Percentiles rank a stretch among this genome's conserved stretches.
These are phyloP conservation scores for Hydropotes inermis DNA, from an alignment of 2,113 vertebrate species.

Conservation along the genomic window DNA sequence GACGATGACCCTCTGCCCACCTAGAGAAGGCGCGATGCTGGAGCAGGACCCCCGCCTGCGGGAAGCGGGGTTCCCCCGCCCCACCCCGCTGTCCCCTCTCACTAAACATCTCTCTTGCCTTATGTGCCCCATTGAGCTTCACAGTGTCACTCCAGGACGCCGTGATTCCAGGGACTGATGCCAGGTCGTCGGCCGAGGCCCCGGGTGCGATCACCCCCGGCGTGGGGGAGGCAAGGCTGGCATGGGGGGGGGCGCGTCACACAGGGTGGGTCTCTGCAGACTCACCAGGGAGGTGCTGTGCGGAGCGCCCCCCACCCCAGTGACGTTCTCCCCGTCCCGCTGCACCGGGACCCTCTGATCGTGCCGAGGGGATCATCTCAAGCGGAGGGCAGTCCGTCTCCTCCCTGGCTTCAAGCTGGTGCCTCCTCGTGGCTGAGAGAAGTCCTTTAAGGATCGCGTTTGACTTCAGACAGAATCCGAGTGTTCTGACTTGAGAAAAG, in stretches of 20 bases:
- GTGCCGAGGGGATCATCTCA: constrained; percentile 5
- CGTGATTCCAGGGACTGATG: constrained; percentile 68
- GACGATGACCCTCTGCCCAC: constrained; percentile 97
- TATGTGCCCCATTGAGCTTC: constrained; percentile 78
- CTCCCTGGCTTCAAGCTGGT: neutral
- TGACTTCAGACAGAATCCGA: constrained; percentile 30
- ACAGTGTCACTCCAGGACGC: constrained; percentile 54
- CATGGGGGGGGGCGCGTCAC: neutral
- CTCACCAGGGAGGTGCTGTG: neutral
- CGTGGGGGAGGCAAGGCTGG: constrained; percentile 44
- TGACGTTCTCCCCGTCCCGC: neutral
- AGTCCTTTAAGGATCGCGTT: constrained; percentile 1
- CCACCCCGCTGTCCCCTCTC: constrained; percentile 20
- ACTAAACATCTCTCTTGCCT: constrained; percentile 80
- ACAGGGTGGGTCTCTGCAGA: neutral
- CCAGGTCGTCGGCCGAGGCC: constrained; percentile 24
- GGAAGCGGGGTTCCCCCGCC: constrained; percentile 5
- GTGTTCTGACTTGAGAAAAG: constrained; percentile 28
- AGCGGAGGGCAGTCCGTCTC: neutral
- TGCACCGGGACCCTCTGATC: neutral
- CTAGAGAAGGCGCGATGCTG: constrained; percentile 74
- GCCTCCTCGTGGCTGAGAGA: constrained; percentile 6
- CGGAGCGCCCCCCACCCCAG: neutral
- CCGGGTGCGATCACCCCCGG: neutral
- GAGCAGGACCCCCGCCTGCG: constrained; percentile 7